Percentiles rank a stretch among this genome's conserved stretches.
Conservation (phyloP, 2,888 invertebrate species). For the Tupiocoris notatus region DNA sequence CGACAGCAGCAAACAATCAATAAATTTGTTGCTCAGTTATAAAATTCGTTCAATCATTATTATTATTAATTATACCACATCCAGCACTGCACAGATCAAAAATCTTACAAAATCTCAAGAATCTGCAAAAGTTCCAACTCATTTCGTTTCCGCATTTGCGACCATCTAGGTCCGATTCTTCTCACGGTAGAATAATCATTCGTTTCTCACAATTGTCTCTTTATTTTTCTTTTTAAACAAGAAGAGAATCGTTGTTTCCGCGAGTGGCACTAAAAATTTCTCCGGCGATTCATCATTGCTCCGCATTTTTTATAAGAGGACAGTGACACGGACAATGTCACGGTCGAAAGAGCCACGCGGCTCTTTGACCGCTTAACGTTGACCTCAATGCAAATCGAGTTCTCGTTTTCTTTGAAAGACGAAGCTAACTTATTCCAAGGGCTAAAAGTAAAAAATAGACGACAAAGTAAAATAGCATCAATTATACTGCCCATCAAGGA, state of each 20-base stretch:
- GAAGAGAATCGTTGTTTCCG: background rate
- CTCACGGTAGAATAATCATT: background rate
- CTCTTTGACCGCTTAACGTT: background rate
- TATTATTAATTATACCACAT: too few relatives aligned
- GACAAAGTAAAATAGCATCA: too few relatives aligned
- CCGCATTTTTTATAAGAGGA: background rate
- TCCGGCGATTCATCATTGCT: background rate
- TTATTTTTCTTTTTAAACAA: background rate
- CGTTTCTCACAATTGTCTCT: background rate
- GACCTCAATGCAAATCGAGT: background rate
- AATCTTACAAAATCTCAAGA: too few relatives aligned
- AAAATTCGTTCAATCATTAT: too few relatives aligned
- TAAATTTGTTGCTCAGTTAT: too few relatives aligned
- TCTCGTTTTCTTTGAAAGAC: background rate
- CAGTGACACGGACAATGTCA: background rate
- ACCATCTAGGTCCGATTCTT: background rate
- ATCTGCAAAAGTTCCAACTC: too few relatives aligned
- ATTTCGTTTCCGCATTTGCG: too few relatives aligned
- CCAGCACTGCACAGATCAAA: too few relatives aligned
- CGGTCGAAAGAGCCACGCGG: background rate
- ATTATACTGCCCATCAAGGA: too few relatives aligned
- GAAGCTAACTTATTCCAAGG: background rate
- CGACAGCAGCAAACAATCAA: too few relatives aligned
- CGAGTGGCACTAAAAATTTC: background rate
- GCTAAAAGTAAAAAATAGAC: too few relatives aligned